A percentile compares a stretch with the other conserved stretches of the same genome.
Conservation (phyloP, 2,797 vertebrate genomes). For the Pelodytes ibericus region DNA sequence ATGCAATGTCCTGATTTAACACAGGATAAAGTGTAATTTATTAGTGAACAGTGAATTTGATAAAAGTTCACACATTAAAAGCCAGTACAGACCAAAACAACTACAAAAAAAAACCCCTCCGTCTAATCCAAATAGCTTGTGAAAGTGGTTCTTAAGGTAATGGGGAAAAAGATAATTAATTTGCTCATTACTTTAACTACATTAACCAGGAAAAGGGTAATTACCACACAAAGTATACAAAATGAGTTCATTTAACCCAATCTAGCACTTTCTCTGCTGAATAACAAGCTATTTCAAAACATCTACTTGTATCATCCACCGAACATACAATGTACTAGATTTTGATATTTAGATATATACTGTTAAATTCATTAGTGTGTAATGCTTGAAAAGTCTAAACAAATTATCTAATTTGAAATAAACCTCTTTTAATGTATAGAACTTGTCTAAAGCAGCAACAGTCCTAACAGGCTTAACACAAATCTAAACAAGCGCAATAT, state of each 20-base stretch:
- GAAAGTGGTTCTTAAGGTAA: neutral
- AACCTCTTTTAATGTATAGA: too few relatives aligned
- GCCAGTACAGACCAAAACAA: neutral
- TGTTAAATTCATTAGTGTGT: too few relatives aligned
- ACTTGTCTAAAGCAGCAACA: too few relatives aligned
- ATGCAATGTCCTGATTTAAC: too few relatives aligned
- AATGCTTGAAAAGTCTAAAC: too few relatives aligned
- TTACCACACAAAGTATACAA: neutral
- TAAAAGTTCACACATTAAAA: neutral
- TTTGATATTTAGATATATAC: neutral
- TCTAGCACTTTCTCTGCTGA: neutral
- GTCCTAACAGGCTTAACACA: too few relatives aligned
- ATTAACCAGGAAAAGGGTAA: neutral
- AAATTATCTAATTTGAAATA: too few relatives aligned
- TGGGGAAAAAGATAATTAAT: neutral
- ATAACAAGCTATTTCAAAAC: neutral
- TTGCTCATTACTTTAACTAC: neutral
- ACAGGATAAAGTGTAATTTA: too few relatives aligned
- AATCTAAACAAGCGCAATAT: too few relatives aligned
- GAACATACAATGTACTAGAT: neutral
- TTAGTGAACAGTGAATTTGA: neutral
- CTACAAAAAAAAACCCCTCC: neutral
- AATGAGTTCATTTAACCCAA: neutral
- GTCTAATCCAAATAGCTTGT: neutral
- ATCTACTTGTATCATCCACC: neutral